A percentile compares a stretch with the other conserved stretches of the same genome.
Conservation (phyloP, 2,888 invertebrate species). For the Heliconius aoede region DNA sequence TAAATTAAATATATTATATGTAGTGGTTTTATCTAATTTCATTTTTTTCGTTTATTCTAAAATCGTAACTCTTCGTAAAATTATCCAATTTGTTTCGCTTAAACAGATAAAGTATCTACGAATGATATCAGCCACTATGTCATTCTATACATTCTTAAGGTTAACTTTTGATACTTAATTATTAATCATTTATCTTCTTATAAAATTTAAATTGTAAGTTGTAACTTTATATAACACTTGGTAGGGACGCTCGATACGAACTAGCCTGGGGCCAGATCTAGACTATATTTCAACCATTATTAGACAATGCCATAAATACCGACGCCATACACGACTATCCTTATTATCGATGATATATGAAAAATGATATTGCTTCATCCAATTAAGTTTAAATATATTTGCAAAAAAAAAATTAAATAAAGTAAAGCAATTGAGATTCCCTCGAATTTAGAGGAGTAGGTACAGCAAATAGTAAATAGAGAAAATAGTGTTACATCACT, state of each 20-base stretch:
- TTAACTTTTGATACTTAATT: constrained; percentile 2
- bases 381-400: constrained; percentile 24
- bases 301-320: constrained; percentile 56
- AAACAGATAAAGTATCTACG: not conserved
- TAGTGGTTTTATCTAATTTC: not conserved
- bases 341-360: constrained; percentile 47
- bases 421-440: not conserved
- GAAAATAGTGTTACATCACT: too few species aligned
- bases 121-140: not conserved
- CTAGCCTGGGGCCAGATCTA: constrained; percentile 47
- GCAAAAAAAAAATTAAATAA: not conserved
- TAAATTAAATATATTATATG: not conserved
- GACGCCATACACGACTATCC: constrained; percentile 32
- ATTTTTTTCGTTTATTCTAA: not conserved
- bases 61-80: too few species aligned
- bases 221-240: constrained; percentile 32
- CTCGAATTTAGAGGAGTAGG: too few species aligned
- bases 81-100: not conserved
- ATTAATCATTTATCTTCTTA: not conserved
- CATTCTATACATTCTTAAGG: not conserved
- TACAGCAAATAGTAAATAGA: too few species aligned
- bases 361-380: constrained; percentile 31
- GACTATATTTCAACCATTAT: constrained; percentile 57
- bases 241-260: constrained; percentile 37
- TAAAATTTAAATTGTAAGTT: not conserved